Evolutionary conservation across 2,113 vertebrate species (phyloP).

Genomic region (Catharus fuscescens): DNA sequence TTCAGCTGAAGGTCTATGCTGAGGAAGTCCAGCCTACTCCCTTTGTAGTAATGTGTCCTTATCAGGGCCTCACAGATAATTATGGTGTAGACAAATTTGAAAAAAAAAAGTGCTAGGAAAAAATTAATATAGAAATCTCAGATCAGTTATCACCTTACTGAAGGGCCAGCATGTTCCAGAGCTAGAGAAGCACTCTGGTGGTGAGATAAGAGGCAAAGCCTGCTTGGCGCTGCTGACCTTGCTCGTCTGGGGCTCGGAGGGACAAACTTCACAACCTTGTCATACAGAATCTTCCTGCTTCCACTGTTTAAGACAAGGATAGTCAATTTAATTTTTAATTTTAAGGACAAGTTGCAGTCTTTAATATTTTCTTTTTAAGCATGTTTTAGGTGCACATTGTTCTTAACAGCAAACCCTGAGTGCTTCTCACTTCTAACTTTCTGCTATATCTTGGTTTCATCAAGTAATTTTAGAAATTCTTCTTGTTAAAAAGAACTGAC

Average conservation of each 20-base stretch:
- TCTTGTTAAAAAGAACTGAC: neutral
- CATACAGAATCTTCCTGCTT: neutral
- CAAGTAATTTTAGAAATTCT: neutral
- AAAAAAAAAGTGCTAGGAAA: neutral
- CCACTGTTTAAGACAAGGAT: neutral
- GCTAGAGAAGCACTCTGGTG: neutral
- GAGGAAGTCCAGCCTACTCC: neutral
- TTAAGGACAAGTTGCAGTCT: neutral
- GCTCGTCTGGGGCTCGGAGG: neutral
- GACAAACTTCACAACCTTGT: neutral
- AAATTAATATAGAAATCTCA: neutral
- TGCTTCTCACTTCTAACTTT: neutral
- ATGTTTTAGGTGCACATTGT: neutral
- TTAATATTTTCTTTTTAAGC: neutral
- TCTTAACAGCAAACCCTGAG: neutral
- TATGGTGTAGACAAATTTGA: neutral
- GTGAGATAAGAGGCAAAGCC: neutral
- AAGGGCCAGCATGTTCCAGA: neutral
- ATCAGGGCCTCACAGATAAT: neutral
- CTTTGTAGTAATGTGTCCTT: neutral
- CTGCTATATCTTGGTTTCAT: neutral
- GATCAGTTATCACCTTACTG: rapidly evolving
- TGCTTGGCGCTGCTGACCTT: neutral
- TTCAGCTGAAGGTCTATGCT: neutral
- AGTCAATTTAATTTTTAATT: neutral